These are phyloP conservation scores for Caenorhabditis macrosperma DNA, from an alignment of 2,888 invertebrate species.

Conservation along the genomic window DNA sequence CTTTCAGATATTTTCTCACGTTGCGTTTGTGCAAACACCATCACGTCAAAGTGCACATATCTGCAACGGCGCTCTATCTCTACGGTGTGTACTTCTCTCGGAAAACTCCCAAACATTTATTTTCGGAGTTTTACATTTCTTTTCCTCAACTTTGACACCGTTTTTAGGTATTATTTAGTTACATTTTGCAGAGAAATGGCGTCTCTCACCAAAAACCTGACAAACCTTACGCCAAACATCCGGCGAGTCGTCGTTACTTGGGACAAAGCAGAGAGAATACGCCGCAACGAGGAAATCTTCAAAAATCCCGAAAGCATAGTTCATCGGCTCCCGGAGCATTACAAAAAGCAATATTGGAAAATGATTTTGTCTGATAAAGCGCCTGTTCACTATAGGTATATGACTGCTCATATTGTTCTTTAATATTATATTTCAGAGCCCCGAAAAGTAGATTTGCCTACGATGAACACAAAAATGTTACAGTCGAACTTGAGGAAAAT, in stretches of 20 bases:
- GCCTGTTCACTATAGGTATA: conserved; percentile 81
- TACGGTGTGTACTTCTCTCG: conserved; percentile 9
- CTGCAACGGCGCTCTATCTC: conserved; percentile 8
- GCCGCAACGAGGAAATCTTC: conserved; percentile 78
- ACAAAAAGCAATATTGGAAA: conserved; percentile 75
- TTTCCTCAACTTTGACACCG: conserved; percentile 1
- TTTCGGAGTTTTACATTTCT: background rate
- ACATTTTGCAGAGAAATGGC: conserved; percentile 28
- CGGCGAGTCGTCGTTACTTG: conserved; percentile 75
- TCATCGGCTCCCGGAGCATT: conserved; percentile 78
- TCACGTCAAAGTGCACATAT: conserved; percentile 16
- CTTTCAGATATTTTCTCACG: background rate
- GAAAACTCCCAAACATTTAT: background rate
- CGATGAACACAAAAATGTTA: conserved; percentile 70
- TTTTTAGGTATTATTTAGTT: background rate
- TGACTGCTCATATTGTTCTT: too few species aligned
- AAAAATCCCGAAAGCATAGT: conserved; percentile 76
- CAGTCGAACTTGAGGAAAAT: conserved; percentile 71
- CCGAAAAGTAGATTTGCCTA: conserved; percentile 67
- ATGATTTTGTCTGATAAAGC: conserved; percentile 77
- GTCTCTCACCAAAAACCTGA: conserved; percentile 76
- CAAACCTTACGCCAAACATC: conserved; percentile 66
- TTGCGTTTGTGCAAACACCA: conserved; percentile 22
- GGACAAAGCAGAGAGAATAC: conserved; percentile 78
- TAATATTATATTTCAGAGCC: conserved; percentile 52